Conservation (phyloP, 2,888 invertebrate species). For the Punctoribates punctum region DNA sequence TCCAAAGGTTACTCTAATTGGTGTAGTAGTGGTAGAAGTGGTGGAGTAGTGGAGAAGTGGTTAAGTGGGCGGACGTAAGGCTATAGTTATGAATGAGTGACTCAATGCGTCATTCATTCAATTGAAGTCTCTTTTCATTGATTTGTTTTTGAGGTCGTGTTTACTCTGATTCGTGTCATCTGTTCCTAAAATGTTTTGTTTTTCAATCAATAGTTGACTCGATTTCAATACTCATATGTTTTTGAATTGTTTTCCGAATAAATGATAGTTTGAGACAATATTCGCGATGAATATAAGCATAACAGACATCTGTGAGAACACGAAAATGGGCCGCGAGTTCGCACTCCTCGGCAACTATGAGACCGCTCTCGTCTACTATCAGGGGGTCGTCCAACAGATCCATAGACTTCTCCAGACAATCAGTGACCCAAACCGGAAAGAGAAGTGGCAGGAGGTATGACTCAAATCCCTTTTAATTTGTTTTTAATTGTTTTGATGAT, state of each 20-base stretch:
- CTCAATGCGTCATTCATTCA: neutral
- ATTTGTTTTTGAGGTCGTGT: neutral
- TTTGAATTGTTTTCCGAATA: neutral
- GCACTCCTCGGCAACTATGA: slow-evolving; percentile 93
- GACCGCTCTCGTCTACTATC: slow-evolving; percentile 86
- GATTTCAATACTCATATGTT: neutral
- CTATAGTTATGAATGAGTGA: neutral
- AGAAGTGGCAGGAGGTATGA: slow-evolving; percentile 82
- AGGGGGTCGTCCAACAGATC: slow-evolving; percentile 86
- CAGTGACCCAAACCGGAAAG: slow-evolving; percentile 73
- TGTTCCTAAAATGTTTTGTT: neutral
- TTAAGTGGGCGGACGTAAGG: too few species aligned
- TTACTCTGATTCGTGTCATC: neutral
- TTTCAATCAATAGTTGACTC: neutral
- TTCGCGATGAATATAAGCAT: slow-evolving; percentile 3
- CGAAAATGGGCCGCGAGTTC: slow-evolving; percentile 90
- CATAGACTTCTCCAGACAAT: slow-evolving; percentile 75
- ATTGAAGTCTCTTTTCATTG: neutral
- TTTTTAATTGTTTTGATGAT: slow-evolving; percentile 28
- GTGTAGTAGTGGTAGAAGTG: too few species aligned
- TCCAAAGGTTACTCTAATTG: too few species aligned
- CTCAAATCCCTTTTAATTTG: neutral
- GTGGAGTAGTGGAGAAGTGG: too few species aligned
- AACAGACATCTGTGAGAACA: slow-evolving; percentile 83
- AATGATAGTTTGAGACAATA: neutral